Conservation (phyloP, 92 coral and sea anemone genomes). For the Nematostella vectensis region DNA sequence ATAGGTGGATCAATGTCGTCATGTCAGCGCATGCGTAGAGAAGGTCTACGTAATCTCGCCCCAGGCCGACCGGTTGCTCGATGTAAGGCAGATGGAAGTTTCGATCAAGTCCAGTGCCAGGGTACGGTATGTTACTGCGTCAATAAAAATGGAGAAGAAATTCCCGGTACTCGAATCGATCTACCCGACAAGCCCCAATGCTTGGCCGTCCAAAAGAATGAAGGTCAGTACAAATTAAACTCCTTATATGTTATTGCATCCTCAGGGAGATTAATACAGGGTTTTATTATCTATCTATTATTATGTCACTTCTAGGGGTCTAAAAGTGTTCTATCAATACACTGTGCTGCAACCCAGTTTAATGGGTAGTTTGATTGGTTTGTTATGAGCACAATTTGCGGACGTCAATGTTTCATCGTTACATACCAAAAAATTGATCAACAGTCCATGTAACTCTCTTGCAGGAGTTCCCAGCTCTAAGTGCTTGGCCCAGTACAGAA, state of each 20-base stretch:
- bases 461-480: conserved; percentile 2
- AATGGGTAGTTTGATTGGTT: no score
- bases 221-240: background rate
- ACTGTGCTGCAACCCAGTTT: no score
- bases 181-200: conserved; percentile 64
- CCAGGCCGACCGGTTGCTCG: conserved; percentile 64
- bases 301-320: no score
- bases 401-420: no score
- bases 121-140: conserved; percentile 78
- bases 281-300: no score
- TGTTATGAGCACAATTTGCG: no score
- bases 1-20: conserved; percentile 43
- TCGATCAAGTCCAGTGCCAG: conserved; percentile 71
- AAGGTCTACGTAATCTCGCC: conserved; percentile 29
- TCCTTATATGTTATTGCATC: no score
- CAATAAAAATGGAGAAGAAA: conserved; percentile 64
- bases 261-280: no score
- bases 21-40: conserved; percentile 56
- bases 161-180: conserved; percentile 53
- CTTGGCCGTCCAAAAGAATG: no score
- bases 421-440: no score
- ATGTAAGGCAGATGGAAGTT: conserved; percentile 70
- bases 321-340: no score
- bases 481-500: conserved; percentile 46
- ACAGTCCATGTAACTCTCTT: no score